Evolutionary conservation across 2,113 vertebrate genomes (phyloP).

Genomic region (Gymnobelideus leadbeateri): DNA sequence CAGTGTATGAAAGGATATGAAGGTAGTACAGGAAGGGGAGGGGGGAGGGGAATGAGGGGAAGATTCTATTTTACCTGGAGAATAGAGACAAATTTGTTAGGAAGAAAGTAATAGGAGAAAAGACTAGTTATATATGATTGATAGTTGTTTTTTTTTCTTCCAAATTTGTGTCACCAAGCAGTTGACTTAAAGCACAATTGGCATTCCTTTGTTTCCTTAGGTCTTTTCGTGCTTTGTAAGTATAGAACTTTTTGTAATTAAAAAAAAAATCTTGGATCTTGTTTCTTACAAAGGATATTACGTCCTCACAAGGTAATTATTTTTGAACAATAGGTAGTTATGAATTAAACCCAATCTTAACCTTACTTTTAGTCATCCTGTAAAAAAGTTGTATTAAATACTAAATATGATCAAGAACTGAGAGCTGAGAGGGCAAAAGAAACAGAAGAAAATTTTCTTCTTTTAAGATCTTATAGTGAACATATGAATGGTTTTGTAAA

Average conservation of each 20-base stretch:
- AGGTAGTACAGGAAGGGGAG: neutral
- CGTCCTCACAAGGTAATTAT: neutral
- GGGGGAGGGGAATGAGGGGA: neutral
- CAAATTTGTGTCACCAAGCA: neutral
- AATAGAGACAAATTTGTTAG: neutral
- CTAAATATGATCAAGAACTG: conserved; percentile 6
- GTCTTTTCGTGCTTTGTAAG: neutral
- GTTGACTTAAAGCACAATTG: neutral
- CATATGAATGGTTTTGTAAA: neutral
- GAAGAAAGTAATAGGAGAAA: neutral
- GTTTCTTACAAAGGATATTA: neutral
- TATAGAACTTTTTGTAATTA: neutral
- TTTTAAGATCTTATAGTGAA: neutral
- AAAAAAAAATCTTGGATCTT: neutral
- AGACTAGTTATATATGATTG: neutral
- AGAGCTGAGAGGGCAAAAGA: neutral
- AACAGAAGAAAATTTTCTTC: neutral
- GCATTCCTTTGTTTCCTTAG: neutral
- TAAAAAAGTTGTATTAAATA: conserved; percentile 35
- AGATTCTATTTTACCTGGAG: neutral
- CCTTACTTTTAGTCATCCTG: neutral
- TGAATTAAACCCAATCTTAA: neutral
- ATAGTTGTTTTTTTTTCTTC: neutral
- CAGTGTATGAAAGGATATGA: neutral
- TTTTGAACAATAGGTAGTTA: neutral